Percentiles rank a stretch among this genome's conserved stretches.
These are phyloP conservation scores for Coleophora flavipennella DNA, from an alignment of 2,888 invertebrate species.

Conservation along the genomic window DNA sequence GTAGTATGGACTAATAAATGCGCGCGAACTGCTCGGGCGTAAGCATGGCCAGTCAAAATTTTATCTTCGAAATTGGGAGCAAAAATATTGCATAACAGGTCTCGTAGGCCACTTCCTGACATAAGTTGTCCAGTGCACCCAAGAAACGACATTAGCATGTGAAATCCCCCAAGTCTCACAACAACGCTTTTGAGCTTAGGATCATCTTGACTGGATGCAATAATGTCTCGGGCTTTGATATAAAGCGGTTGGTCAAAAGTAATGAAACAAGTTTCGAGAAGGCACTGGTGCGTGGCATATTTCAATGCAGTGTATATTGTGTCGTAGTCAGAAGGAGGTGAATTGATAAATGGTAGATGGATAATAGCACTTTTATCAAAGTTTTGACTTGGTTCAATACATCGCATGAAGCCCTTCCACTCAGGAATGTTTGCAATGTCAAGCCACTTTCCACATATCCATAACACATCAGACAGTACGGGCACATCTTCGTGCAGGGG, in stretches of 20 bases:
- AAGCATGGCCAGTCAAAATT: slow-evolving; percentile 29
- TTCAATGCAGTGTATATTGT: not conserved
- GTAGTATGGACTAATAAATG: slow-evolving; percentile 26
- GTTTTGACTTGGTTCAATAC: not conserved
- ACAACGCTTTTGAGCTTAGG: slow-evolving; percentile 14
- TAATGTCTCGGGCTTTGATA: slow-evolving; percentile 29
- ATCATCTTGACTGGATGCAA: slow-evolving; percentile 12
- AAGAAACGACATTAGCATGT: slow-evolving; percentile 30
- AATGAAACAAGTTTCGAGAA: slow-evolving; percentile 14
- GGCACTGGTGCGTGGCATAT: not conserved
- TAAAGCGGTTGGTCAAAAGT: slow-evolving; percentile 35
- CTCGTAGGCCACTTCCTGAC: slow-evolving; percentile 27
- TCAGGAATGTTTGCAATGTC: not conserved
- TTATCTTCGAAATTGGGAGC: slow-evolving; percentile 28
- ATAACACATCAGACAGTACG: slow-evolving; percentile 13
- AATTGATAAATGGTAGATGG: not conserved
- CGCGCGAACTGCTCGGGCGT: slow-evolving; percentile 28
- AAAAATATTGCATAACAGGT: slow-evolving; percentile 16
- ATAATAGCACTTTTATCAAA: not conserved
- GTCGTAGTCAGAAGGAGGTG: not conserved
- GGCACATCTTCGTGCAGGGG: slow-evolving; percentile 2
- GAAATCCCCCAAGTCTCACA: slow-evolving; percentile 34
- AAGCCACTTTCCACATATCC: not conserved
- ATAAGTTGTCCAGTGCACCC: slow-evolving; percentile 30
- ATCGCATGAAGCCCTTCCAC: not conserved